phyloP scores from a whole-genome alignment of 2,113 vertebrate species.

The Rhabdornis inornatus region DNA sequence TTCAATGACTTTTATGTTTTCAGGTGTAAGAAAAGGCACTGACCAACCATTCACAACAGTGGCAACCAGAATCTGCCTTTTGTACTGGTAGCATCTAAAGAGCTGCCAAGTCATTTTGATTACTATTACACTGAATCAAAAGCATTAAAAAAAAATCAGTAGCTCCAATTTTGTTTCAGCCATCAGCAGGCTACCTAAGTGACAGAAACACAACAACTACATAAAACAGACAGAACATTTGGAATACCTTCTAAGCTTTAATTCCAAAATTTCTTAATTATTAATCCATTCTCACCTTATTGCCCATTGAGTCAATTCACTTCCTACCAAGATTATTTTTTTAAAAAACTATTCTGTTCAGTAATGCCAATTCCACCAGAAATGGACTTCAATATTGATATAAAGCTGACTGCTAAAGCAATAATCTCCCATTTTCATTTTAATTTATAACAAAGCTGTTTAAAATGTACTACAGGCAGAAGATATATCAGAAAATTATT shows the following conservation, averaged over 20 bases:
- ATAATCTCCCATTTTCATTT: background rate
- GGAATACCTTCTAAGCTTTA: background rate
- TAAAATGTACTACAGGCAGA: background rate
- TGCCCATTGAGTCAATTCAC: background rate
- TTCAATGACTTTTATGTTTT: background rate
- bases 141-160: background rate
- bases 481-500: background rate
- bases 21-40: background rate
- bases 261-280: background rate
- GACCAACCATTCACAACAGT: background rate
- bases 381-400: background rate
- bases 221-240: background rate
- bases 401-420: background rate
- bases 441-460: background rate
- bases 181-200: background rate
- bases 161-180: background rate
- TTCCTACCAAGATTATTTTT: background rate
- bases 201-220: background rate
- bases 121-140: background rate
- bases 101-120: background rate
- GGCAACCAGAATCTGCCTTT: background rate
- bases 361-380: background rate
- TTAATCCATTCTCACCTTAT: background rate
- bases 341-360: accelerated
- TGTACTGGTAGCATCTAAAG: background rate